Base-by-base conservation (phyloP, 2,113 vertebrate species). In the Phylloscopus whistleri region DNA sequence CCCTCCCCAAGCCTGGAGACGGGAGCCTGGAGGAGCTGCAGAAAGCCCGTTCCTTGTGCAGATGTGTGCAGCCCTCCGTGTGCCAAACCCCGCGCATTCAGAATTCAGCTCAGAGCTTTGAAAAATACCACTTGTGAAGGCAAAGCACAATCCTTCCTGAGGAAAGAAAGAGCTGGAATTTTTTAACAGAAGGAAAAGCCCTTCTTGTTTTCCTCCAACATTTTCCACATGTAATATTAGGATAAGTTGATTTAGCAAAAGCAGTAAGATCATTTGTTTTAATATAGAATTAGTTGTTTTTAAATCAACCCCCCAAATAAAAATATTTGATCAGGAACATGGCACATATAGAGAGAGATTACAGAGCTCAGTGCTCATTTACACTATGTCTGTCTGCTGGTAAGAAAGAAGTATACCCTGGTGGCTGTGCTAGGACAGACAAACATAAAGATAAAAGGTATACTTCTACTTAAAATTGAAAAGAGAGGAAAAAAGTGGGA, bases 311-410 rank as follows among this genome's bases (percentile, higher is more conserved):
- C 67, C 15, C 11, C 46, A 48, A 27, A 58, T 70, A 51, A 91
- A 96, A 93, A 33, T 30, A 69, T 43, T 60, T 89, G 20, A 74
- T 76, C 27, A 30, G 23, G 52, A 49, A 63, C 30, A 11, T 83
- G 80, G 41, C 64, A 81, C 24, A 72, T 9, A 26, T 18, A 62
- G 23, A 82, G 41, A 89, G n/a, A 85, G 11, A 75, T 58, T 60
- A 53, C 44, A 85, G 93, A 91, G 30, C 59, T 89, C 89, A 49
- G 73, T 68, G 44, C 51, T 95, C 52, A 70, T 89, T 93, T 94
- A 48, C 20, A 33, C 43, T 55, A 6, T 44, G 20, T 70, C 51
- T 95, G 0, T 49, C 59, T 90, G 63, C 84, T 77, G 55, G 30
- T 55, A 74, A 74, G 30, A 69, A 91, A 58, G 27, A 79, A 70